phyloP scores from a whole-genome alignment of 2,113 vertebrate genomes.

The Brachyhypopomus occidentalis region DNA sequence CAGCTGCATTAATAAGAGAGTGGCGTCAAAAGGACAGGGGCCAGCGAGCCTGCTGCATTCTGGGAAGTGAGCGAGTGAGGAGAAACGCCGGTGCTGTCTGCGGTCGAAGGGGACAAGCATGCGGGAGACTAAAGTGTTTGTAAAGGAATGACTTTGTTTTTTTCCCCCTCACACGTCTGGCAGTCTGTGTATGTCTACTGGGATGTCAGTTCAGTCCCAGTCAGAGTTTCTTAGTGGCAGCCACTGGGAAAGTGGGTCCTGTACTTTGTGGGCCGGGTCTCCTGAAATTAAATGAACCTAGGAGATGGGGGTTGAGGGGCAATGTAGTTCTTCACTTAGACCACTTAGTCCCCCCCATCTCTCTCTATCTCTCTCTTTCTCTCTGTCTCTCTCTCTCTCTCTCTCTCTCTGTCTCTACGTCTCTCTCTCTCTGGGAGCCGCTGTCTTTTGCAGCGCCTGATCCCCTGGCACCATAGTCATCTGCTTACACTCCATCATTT shows the following conservation, averaged over 20 bases:
- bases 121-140: background rate
- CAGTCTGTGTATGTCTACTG: no score
- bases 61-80: no score
- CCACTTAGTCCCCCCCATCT: background rate
- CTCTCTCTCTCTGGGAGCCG: constrained; percentile 4
- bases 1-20: background rate
- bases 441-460: constrained; percentile 35
- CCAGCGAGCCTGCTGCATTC: background rate
- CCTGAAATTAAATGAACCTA: constrained; percentile 22
- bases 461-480: constrained; percentile 44
- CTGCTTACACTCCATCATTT: constrained; percentile 27
- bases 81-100: background rate
- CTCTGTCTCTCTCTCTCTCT: constrained; percentile 16
- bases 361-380: constrained; percentile 1
- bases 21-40: constrained; percentile 37
- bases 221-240: background rate
- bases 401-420: constrained; percentile 9
- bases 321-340: constrained; percentile 11
- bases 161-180: no score
- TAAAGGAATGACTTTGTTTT: background rate
- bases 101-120: background rate
- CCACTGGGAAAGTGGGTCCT: background rate
- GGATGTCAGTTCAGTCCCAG: no score
- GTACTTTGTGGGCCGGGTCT: no score
- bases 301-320: background rate